Conservation (phyloP, 2,888 invertebrate genomes). For the Drosophila acutilabella region DNA sequence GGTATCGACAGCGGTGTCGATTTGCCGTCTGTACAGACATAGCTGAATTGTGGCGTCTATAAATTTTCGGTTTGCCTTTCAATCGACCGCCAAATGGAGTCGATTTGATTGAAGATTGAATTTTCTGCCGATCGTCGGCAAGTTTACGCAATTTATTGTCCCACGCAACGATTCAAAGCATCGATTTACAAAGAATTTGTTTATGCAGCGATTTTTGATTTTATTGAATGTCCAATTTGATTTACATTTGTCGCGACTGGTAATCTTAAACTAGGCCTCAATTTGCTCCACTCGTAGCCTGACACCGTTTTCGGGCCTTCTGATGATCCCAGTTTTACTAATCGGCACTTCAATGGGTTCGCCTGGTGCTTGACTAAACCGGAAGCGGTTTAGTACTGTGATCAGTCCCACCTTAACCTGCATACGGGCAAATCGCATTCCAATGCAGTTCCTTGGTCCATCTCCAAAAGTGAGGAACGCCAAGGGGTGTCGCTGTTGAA, state of each 20-base stretch:
- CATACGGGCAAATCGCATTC: constrained; percentile 78
- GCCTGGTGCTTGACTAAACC: constrained; percentile 23
- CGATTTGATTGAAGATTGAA: constrained; percentile 57
- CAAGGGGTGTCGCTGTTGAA: constrained; percentile 71
- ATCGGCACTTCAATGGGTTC: constrained; percentile 54
- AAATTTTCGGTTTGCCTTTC: constrained; percentile 71
- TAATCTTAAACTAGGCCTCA: not conserved
- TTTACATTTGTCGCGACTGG: constrained; percentile 61
- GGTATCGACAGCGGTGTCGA: constrained; percentile 48
- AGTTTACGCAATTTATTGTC: constrained; percentile 6
- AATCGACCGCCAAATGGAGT: constrained; percentile 62
- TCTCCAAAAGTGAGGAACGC: constrained; percentile 84
- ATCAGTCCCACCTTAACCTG: constrained; percentile 79
- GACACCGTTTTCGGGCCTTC: constrained; percentile 56
- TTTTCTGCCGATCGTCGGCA: constrained; percentile 52
- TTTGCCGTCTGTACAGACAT: constrained; percentile 32
- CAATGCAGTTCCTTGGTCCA: constrained; percentile 82
- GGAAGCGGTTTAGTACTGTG: constrained; percentile 51
- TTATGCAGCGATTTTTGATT: constrained; percentile 22
- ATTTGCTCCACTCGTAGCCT: constrained; percentile 54
- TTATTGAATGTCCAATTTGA: constrained; percentile 15
- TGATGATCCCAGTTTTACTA: constrained; percentile 31
- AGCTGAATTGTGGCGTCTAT: constrained; percentile 52
- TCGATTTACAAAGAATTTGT: constrained; percentile 24
- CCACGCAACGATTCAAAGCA: not conserved